These are phyloP conservation scores for Ricordea florida DNA, from an alignment of 92 coral and sea anemone species.

Conservation along the genomic window DNA sequence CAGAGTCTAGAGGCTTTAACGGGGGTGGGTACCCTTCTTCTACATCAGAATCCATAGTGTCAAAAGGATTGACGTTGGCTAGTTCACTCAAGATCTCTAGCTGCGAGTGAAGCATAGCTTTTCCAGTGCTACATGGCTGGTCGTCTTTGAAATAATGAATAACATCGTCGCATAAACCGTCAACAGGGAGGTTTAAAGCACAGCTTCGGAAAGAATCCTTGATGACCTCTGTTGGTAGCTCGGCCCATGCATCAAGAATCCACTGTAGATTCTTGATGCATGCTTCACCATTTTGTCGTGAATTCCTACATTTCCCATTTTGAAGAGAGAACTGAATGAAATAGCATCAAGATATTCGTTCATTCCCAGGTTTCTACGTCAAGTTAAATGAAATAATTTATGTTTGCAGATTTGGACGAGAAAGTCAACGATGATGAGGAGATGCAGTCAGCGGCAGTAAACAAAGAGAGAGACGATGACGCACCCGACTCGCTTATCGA, in stretches of 20 bases:
- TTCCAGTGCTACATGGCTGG: conserved; percentile 71
- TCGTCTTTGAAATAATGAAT: conserved; percentile 74
- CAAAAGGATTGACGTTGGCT: conserved; percentile 39
- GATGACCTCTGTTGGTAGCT: conserved; percentile 49
- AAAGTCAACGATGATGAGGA: no score
- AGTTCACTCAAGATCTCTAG: conserved; percentile 55
- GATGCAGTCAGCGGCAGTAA: not conserved
- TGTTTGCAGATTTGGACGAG: no score
- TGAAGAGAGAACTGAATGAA: no score
- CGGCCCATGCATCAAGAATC: conserved; percentile 68
- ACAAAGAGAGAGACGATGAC: not conserved
- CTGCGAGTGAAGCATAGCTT: conserved; percentile 59
- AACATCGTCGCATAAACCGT: conserved; percentile 51
- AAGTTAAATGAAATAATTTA: no score
- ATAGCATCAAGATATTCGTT: no score
- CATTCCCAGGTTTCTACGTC: no score
- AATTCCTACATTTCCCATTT: no score
- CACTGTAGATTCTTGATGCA: conserved; percentile 70
- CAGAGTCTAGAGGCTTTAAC: not conserved
- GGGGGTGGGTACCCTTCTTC: conserved; percentile 40
- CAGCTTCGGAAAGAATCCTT: conserved; percentile 54
- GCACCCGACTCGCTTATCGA: not conserved
- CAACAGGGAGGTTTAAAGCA: conserved; percentile 51
- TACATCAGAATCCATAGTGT: conserved; percentile 42
- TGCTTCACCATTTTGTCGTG: no score